Conservation (phyloP, 92 coral and sea anemone species). For the Metridium senile region DNA sequence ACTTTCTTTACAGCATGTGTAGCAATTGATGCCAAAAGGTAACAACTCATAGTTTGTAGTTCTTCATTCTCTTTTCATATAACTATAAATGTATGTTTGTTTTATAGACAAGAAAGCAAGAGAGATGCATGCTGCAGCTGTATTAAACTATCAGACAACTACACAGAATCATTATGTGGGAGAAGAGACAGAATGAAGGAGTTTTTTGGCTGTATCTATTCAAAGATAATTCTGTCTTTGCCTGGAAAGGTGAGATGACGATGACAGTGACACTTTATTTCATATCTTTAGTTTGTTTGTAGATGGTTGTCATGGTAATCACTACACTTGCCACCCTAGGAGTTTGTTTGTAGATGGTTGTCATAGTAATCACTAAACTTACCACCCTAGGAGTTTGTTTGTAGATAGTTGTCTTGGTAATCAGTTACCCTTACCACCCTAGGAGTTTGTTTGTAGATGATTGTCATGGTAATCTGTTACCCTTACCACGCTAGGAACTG, state of each 20-base stretch:
- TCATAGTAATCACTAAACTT: too few relatives aligned
- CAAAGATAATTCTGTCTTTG: slow-evolving; percentile 61
- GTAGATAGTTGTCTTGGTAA: too few relatives aligned
- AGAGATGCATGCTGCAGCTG: slow-evolving; percentile 97
- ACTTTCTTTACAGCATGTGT: slow-evolving; percentile 89
- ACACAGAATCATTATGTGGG: slow-evolving; percentile 78
- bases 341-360: too few relatives aligned
- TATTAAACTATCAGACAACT: slow-evolving; percentile 60
- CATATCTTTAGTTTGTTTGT: slow-evolving; percentile 20
- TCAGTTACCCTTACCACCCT: too few relatives aligned
- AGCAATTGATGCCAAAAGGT: slow-evolving; percentile 93
- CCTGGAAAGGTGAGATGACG: slow-evolving; percentile 81
- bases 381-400: too few relatives aligned
- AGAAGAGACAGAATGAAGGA: slow-evolving; percentile 65
- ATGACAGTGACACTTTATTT: too few relatives aligned
- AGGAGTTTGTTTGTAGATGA: too few relatives aligned
- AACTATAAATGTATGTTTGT: not conserved
- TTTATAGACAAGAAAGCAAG: slow-evolving; percentile 60
- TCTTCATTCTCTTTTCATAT: not conserved
- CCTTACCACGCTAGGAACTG: too few relatives aligned
- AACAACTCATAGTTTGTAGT: not conserved
- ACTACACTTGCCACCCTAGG: slow-evolving; percentile 45
- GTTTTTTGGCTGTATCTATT: slow-evolving; percentile 68
- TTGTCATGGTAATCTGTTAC: too few relatives aligned
- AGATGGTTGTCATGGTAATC: slow-evolving; percentile 70